Base-by-base conservation (phyloP, 2,113 vertebrate genomes). In the Kobus ellipsiprymnus region DNA sequence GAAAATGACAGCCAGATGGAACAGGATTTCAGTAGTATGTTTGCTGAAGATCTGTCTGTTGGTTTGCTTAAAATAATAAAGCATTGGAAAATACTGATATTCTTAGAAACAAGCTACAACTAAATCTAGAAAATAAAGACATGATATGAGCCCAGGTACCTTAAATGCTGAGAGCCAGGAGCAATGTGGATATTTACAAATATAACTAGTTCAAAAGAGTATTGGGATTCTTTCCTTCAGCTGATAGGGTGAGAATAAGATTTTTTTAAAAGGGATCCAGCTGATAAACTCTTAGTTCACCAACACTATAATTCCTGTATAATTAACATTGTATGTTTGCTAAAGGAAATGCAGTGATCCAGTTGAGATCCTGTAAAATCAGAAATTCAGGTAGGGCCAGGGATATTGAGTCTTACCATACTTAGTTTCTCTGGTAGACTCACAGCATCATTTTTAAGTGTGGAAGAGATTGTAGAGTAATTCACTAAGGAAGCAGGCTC, bases 21-120 rank as follows among this genome's bases (percentile, higher is more conserved):
- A 19, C 71, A 97, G 54, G 59, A 82, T 27, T 29, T 57, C 84
- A 48, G 55, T 82, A 52, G 48, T 94, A n/a, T 55, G 27, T 74
- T 46, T 96, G 44, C 50, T 71, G 36, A 94, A 60, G 16, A 55
- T 87, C 81, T 96, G 1, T 93, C 23, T 59, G 2, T 89, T 94
- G 46, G 11, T 88, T 86, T 91, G 54, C 33, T 98, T 93, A 96
- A 96, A 89, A 81, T 44, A 96, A 25, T 91, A 92, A 52, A 60
- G 30, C 33, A 54, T 67, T 90, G 25, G 36, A 95, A 92, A 94
- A n/a, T 95, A 94, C 52, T 88, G 54, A 74, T 80, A 60, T 60
- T 90, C 74, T 93, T 94, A 95, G 78, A 89, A 96, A 91, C 44
- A 95, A 54, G 10, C 64, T 95, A 91, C 95, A 93, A 91, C 84